Evolutionary conservation across 2,888 invertebrate species (phyloP).

Genomic region (Acanthoscelides obtectus): DNA sequence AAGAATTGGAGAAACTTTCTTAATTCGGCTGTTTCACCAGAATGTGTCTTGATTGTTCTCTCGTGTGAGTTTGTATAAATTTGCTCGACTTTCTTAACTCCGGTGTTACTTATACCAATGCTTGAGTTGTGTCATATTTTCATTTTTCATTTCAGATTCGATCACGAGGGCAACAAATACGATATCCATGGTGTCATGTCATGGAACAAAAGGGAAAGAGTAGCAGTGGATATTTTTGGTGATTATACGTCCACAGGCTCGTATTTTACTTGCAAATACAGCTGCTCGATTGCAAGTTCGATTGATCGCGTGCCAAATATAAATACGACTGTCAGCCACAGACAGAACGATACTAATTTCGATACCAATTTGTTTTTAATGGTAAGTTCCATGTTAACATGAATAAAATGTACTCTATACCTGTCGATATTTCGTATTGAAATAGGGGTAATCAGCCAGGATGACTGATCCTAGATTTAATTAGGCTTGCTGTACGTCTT

Average conservation of each 20-base stretch:
- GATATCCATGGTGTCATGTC: constrained; percentile 52
- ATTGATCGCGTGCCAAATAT: constrained; percentile 56
- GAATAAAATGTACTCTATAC: no score
- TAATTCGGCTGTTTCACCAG: no score
- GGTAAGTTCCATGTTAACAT: constrained; percentile 45
- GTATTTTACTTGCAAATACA: constrained; percentile 49
- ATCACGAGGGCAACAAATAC: constrained; percentile 50
- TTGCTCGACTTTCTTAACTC: no score
- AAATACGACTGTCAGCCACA: constrained; percentile 54
- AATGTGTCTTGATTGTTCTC: no score
- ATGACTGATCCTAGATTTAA: no score
- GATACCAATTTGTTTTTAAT: constrained; percentile 52
- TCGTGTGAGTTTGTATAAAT: no score
- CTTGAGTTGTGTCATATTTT: no score
- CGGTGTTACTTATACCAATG: no score
- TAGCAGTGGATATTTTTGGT: constrained; percentile 54
- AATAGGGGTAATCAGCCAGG: no score
- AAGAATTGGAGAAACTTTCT: no score
- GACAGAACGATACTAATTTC: constrained; percentile 48
- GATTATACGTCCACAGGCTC: constrained; percentile 48
- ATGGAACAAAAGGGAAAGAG: constrained; percentile 58
- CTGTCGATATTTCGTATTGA: no score
- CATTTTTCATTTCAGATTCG: constrained; percentile 46
- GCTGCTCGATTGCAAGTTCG: constrained; percentile 54
- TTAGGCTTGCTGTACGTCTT: no score